These are phyloP conservation scores for Hypocryptadius cinnamomeus DNA, from an alignment of 2,113 vertebrate genomes.

Conservation along the genomic window DNA sequence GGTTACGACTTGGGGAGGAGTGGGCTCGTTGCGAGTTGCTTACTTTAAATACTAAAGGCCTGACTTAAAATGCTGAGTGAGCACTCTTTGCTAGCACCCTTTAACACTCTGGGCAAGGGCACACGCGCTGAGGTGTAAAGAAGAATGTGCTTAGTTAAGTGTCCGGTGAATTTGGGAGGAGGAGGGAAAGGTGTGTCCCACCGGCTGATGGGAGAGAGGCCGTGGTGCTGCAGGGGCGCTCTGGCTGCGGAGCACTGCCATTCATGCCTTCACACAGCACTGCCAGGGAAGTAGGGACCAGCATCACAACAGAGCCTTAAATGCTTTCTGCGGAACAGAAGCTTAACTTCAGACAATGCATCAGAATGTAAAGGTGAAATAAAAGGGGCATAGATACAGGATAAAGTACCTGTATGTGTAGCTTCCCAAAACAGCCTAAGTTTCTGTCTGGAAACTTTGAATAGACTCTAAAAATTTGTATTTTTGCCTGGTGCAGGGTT, in stretches of 20 bases:
- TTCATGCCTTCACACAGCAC: fast-evolving
- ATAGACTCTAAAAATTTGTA: fast-evolving
- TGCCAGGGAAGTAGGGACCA: fast-evolving
- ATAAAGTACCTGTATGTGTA: not conserved
- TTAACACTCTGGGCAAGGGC: not conserved
- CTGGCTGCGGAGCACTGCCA: fast-evolving
- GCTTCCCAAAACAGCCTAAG: not conserved
- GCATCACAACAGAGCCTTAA: not conserved
- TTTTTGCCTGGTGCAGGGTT: not conserved
- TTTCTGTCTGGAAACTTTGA: not conserved
- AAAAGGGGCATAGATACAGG: not conserved
- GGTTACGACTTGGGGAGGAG: fast-evolving
- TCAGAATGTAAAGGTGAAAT: not conserved
- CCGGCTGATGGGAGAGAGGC: not conserved
- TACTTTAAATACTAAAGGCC: not conserved
- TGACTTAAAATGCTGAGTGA: not conserved
- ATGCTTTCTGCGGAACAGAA: not conserved
- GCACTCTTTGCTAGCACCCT: not conserved
- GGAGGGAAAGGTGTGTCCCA: not conserved
- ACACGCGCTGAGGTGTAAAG: fast-evolving
- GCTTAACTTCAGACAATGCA: not conserved
- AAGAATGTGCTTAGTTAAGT: not conserved
- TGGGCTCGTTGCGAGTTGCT: not conserved
- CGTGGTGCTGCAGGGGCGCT: not conserved
- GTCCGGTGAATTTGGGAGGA: not conserved